Base-by-base conservation (phyloP, 2,888 invertebrate species). In the Drosophila nr. fundita region DNA sequence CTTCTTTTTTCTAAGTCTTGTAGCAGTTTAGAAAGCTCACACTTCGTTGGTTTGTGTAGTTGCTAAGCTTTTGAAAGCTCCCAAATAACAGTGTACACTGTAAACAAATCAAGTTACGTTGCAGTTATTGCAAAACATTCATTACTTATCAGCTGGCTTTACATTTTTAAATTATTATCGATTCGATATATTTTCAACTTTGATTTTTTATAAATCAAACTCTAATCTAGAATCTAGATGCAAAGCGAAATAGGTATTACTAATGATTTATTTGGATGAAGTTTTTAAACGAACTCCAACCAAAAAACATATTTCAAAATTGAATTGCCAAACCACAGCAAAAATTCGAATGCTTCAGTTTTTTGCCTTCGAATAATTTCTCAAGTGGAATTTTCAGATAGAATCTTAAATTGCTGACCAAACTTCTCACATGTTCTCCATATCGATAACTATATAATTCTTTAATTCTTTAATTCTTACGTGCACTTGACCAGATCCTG, bases 401-500 rank as follows among this genome's bases (percentile, higher is more conserved):
- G 8, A 15, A 45, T 45, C 24, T 24, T 8, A 38, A 4, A 8
- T 38, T 4, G 8, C 8, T 8, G 4, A 15, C 15, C 38, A 18
- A 24, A 8, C 2, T 36, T 15, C 15, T 15, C 15, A 36, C 1
- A 36, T 0, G 15, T 8, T 45, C 21, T 15, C 15, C 21, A 15
- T 7, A 45, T 15, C 15, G 45, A 7, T 21, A 24, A 45, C 4
- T 24, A 15, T 21, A 45, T 45, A 5, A n/a, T 52, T 38, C 21
- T 29, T 21, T 45, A 5, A n/a, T 52, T 38, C 21, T 29, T 21
- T 34, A 13, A 7, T 7, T 29, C 92, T 84, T 84, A 93, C 93
- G 89, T 92, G 92, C 93, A 93, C 68, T 92, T 91, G 32, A 93
- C 90, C 59, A 92, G 71, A 82, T 92, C 92, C 65, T 90, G 82